Conservation (phyloP, 2,797 vertebrate species). For the Oreochromis grahami region DNA sequence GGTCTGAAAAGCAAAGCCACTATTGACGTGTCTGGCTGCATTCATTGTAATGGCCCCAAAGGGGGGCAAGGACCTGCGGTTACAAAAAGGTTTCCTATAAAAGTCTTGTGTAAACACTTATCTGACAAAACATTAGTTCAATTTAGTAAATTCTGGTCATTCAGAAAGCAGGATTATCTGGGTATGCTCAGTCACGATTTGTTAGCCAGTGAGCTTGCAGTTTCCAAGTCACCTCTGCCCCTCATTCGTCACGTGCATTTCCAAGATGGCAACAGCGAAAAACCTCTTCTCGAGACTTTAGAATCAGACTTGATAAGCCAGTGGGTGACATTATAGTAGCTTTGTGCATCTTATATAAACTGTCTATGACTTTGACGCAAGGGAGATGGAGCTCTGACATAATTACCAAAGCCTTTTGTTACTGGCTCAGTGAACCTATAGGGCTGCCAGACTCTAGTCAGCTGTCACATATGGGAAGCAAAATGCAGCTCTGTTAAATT, state of each 20-base stretch:
- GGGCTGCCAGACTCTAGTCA: background rate
- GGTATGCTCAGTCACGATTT: background rate
- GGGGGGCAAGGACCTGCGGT: background rate
- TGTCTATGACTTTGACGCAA: background rate
- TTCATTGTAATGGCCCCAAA: background rate
- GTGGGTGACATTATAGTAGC: background rate
- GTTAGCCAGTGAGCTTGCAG: background rate
- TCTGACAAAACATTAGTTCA: background rate
- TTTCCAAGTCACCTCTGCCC: background rate
- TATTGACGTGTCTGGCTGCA: background rate
- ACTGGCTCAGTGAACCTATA: background rate
- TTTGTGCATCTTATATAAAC: background rate
- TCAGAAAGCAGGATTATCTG: background rate
- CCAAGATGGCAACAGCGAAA: background rate
- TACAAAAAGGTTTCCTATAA: background rate
- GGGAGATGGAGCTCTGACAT: background rate
- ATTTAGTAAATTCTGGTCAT: background rate
- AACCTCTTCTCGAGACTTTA: background rate
- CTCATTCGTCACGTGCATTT: background rate
- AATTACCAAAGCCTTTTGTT: background rate
- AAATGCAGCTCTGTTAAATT: background rate
- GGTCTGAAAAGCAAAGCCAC: background rate
- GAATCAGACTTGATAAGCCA: background rate
- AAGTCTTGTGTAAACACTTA: background rate
- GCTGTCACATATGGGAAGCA: background rate